Percentiles rank a stretch among this genome's conserved stretches.
These are phyloP conservation scores for Paratilapia polleni DNA, from an alignment of 2,113 vertebrate species.

Conservation along the genomic window DNA sequence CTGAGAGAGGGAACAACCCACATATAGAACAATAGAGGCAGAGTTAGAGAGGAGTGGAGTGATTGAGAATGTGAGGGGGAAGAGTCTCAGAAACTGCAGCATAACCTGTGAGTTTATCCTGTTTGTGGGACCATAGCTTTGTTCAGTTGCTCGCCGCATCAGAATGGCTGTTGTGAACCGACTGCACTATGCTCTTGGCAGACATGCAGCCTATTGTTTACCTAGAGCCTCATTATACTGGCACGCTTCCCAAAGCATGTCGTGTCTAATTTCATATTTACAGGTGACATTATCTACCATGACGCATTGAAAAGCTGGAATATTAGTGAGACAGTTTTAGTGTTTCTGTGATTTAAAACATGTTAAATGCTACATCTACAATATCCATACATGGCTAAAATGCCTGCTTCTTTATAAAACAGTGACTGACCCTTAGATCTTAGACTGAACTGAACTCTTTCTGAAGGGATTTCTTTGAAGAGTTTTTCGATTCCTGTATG, in stretches of 20 bases:
- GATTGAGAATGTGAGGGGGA: conserved; percentile 27
- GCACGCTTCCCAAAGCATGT: not conserved
- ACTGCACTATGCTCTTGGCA: conserved; percentile 19
- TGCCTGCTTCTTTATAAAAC: not conserved
- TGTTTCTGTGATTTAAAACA: not conserved
- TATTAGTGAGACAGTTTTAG: not conserved
- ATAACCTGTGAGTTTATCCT: conserved; percentile 32
- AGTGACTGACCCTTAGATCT: not conserved
- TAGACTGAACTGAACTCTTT: not conserved
- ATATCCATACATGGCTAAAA: not conserved
- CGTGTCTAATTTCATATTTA: conserved; percentile 1
- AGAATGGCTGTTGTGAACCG: not conserved
- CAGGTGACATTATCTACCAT: not conserved
- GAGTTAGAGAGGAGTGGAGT: conserved; percentile 4
- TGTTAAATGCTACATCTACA: not conserved
- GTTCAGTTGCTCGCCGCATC: conserved; percentile 8
- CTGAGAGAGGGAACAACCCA: conserved; percentile 12
- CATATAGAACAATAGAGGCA: conserved; percentile 47
- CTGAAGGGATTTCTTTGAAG: not conserved
- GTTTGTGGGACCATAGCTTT: conserved; percentile 8
- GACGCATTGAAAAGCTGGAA: not conserved
- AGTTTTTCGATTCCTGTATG: too few species aligned
- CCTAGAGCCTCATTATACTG: conserved; percentile 7
- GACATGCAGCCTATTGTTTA: conserved; percentile 24
- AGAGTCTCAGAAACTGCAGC: conserved; percentile 25